These are phyloP conservation scores for Oryzias sinensis DNA, from an alignment of 2,797 vertebrate genomes.

Conservation along the genomic window DNA sequence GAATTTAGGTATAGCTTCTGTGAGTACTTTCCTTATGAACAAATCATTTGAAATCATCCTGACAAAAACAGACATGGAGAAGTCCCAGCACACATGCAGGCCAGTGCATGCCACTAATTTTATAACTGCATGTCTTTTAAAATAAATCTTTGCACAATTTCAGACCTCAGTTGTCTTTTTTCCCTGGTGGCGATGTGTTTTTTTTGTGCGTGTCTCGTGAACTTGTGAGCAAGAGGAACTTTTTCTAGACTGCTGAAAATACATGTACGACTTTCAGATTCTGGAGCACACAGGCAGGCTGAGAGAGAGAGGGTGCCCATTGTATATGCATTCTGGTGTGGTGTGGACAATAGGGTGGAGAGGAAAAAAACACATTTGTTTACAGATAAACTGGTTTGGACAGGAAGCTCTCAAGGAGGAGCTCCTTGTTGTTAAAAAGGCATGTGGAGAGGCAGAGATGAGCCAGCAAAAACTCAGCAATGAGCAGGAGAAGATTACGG, in stretches of 20 bases:
- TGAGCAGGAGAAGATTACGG: constrained; percentile 67
- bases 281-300: constrained; percentile 50
- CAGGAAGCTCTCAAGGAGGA: constrained; percentile 81
- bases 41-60: constrained; percentile 17
- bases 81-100: too few relatives aligned
- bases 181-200: background rate
- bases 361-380: constrained; percentile 77
- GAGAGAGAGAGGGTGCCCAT: constrained; percentile 65
- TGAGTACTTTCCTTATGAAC: constrained; percentile 15
- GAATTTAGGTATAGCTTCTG: constrained; percentile 5
- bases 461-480: constrained; percentile 73
- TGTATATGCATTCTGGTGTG: constrained; percentile 71
- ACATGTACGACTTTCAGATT: constrained; percentile 40
- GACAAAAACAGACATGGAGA: constrained; percentile 7
- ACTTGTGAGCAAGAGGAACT: background rate
- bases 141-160: background rate
- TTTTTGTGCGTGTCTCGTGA: constrained; percentile 9
- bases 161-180: background rate
- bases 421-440: constrained; percentile 76
- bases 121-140: background rate
- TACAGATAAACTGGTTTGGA: constrained; percentile 82
- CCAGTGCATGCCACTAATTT: too few relatives aligned
- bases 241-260: constrained; percentile 19
- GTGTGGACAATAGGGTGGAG: constrained; percentile 75
- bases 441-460: constrained; percentile 75